Evolutionary conservation across 2,888 invertebrate genomes (phyloP).

Genomic region (Yponomeuta plumbellus): DNA sequence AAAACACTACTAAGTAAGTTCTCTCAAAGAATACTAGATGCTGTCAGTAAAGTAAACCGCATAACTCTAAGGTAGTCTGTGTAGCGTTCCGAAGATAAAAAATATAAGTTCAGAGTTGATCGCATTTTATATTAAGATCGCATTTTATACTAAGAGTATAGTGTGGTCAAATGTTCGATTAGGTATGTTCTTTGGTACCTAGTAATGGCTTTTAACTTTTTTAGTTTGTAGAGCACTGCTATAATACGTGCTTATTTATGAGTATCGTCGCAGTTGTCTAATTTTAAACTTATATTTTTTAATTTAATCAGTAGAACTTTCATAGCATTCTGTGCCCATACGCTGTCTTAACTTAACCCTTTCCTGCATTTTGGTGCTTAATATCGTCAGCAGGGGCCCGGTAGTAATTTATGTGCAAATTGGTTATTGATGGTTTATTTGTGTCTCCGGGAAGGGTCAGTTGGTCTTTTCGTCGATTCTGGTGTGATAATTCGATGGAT

Average conservation of each 20-base stretch:
- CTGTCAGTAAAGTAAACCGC: no score
- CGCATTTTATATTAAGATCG: no score
- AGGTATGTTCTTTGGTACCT: no score
- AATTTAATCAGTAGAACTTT: background rate
- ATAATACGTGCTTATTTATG: background rate
- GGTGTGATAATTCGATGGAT: slow-evolving; percentile 3
- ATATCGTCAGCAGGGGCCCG: background rate
- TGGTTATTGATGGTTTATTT: slow-evolving; percentile 15
- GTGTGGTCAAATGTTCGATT: no score
- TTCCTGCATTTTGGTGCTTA: slow-evolving; percentile 36
- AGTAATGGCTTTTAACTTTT: no score
- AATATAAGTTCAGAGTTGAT: no score
- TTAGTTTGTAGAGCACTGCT: no score
- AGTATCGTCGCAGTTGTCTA: background rate
- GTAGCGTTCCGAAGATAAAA: no score
- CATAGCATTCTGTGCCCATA: slow-evolving; percentile 17
- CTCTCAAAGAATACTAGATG: no score
- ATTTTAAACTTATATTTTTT: background rate
- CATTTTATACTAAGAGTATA: no score
- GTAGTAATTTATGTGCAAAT: slow-evolving; percentile 19
- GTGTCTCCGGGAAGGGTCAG: slow-evolving; percentile 9
- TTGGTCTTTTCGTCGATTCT: background rate
- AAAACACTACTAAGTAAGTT: no score
- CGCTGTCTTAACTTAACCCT: slow-evolving; percentile 20
- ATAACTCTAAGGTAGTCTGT: no score